Conservation (phyloP, 2,113 vertebrate species). For the Salvelinus sp. region DNA sequence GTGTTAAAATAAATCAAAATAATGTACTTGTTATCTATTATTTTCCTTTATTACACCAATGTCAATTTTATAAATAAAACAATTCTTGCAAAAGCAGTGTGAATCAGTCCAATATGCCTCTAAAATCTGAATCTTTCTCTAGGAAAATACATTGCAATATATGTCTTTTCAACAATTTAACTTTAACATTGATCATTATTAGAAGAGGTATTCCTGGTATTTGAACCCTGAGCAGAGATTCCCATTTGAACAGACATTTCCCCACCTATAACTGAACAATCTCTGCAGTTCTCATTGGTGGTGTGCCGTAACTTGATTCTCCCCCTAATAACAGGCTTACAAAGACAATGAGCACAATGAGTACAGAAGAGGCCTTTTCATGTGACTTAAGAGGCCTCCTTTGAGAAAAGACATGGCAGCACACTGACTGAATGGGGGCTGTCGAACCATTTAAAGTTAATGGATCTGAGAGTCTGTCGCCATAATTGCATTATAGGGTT, state of each 20-base stretch:
- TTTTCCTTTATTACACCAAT: no score
- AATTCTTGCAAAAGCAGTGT: not conserved
- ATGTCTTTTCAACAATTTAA: not conserved
- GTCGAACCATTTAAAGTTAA: constrained; percentile 63
- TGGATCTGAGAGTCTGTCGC: constrained; percentile 69
- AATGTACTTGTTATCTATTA: not conserved
- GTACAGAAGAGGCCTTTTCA: constrained; percentile 72
- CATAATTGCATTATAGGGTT: constrained; percentile 74
- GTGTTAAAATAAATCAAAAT: no score
- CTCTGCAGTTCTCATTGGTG: constrained; percentile 53
- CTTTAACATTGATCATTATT: not conserved
- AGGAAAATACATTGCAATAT: no score
- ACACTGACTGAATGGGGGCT: constrained; percentile 61
- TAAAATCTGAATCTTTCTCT: not conserved
- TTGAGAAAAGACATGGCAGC: constrained; percentile 51
- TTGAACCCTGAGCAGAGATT: constrained; percentile 24
- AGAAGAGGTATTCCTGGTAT: not conserved
- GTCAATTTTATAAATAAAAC: no score
- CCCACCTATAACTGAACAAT: constrained; percentile 53
- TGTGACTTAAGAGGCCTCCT: constrained; percentile 65
- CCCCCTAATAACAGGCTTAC: constrained; percentile 70
- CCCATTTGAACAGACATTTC: constrained; percentile 33
- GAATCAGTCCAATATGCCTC: not conserved
- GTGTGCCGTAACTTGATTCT: constrained; percentile 69
- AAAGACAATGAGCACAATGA: constrained; percentile 77